These are phyloP conservation scores for Caloenas nicobarica DNA, from an alignment of 2,113 vertebrate genomes.

Conservation along the genomic window DNA sequence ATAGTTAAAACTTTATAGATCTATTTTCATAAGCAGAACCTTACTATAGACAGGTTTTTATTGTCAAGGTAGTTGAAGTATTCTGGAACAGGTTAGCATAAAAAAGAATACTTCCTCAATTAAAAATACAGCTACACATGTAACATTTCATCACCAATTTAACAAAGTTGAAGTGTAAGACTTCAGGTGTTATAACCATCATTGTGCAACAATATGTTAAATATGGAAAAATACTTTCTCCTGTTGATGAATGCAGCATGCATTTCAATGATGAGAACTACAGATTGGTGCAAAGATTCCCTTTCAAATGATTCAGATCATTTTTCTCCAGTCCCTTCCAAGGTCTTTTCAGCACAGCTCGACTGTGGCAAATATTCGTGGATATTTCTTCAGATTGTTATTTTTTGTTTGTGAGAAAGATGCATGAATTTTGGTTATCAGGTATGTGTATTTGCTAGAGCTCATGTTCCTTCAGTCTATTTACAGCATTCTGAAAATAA, in stretches of 20 bases:
- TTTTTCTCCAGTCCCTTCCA: not conserved
- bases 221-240: not conserved
- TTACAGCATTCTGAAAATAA: conserved; percentile 29
- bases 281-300: not conserved
- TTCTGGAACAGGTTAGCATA: not conserved
- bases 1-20: not conserved
- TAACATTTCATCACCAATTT: not conserved
- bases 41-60: not conserved
- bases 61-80: not conserved
- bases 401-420: not conserved
- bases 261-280: not conserved
- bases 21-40: not conserved
- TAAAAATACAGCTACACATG: not conserved
- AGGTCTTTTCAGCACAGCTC: not conserved
- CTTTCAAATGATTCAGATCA: not conserved
- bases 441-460: not conserved
- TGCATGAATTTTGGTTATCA: not conserved
- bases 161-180: not conserved
- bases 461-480: not conserved
- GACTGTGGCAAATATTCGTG: not conserved
- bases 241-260: not conserved
- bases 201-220: not conserved
- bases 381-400: not conserved
- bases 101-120: not conserved
- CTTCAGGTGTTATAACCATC: not conserved